These are phyloP conservation scores for Clarias batrachus DNA, from an alignment of 2,113 vertebrate species.

Conservation along the genomic window DNA sequence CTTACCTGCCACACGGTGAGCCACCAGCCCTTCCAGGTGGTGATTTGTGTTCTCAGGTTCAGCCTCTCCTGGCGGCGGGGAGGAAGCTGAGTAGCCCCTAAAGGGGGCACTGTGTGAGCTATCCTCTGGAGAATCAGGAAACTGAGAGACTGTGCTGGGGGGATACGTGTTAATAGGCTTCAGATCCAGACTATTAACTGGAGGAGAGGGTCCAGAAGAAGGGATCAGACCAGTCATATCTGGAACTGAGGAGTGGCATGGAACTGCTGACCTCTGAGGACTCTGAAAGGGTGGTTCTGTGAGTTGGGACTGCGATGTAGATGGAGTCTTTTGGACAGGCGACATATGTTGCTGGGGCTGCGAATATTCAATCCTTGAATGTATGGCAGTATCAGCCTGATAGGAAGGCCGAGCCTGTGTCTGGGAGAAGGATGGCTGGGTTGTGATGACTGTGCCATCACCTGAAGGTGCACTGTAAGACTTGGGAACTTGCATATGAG, in stretches of 20 bases:
- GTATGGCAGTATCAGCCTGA: conserved; percentile 56
- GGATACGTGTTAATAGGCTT: conserved; percentile 67
- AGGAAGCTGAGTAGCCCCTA: conserved; percentile 60
- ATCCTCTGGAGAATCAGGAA: conserved; percentile 56
- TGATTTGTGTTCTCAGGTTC: conserved; percentile 80
- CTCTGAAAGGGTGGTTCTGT: conserved; percentile 53
- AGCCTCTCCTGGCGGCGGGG: conserved; percentile 72
- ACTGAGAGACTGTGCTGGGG: conserved; percentile 58
- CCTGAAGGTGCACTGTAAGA: conserved; percentile 82
- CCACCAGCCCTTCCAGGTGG: conserved; percentile 91
- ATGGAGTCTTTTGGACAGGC: conserved; percentile 45
- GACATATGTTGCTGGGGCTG: conserved; percentile 44
- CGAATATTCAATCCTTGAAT: conserved; percentile 51
- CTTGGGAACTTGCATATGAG: conserved; percentile 74
- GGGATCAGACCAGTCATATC: conserved; percentile 59
- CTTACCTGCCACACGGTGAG: conserved; percentile 95
- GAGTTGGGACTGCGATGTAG: conserved; percentile 53
- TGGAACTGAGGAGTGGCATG: conserved; percentile 49
- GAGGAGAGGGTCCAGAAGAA: conserved; percentile 30
- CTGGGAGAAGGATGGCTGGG: conserved; percentile 77
- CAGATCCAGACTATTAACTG: conserved; percentile 65
- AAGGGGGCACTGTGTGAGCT: conserved; percentile 50
- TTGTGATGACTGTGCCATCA: conserved; percentile 74
- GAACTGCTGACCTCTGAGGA: conserved; percentile 51
- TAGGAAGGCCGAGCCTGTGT: conserved; percentile 70